A percentile compares a stretch with the other conserved stretches of the same genome.
Evolutionary conservation across 2,113 vertebrate genomes (phyloP).

Genomic region (Charadrius vociferus): DNA sequence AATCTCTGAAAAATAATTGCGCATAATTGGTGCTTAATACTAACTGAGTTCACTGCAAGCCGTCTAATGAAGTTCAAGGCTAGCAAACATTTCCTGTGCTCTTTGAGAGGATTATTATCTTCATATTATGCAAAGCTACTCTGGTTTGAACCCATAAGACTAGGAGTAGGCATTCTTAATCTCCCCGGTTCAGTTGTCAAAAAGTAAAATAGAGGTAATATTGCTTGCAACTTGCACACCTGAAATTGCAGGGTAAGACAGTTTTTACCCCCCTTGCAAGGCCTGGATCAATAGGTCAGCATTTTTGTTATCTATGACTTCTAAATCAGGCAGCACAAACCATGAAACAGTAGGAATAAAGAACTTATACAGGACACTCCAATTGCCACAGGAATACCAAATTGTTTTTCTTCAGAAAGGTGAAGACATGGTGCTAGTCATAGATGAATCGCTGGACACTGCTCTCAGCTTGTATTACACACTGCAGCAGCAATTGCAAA

Average conservation of each 20-base stretch:
- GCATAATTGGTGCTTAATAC: background rate
- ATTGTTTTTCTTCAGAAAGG: background rate
- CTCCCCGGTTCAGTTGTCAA: background rate
- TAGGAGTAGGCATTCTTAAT: background rate
- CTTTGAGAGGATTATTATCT: background rate
- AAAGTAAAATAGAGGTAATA: background rate
- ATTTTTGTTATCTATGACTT: background rate
- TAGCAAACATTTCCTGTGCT: background rate
- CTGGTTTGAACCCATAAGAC: background rate
- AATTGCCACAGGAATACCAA: background rate
- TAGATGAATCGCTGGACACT: background rate
- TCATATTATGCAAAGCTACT: background rate
- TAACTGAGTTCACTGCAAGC: background rate
- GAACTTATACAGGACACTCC: background rate
- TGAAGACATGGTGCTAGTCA: background rate
- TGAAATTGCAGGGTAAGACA: background rate
- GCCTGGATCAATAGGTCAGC: background rate
- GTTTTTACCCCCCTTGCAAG: background rate
- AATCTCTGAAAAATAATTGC: constrained; percentile 22
- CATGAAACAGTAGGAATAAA: background rate
- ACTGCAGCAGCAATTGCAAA: background rate
- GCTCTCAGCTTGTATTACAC: background rate
- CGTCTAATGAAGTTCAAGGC: background rate
- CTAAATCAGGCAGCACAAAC: background rate
- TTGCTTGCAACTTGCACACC: background rate